A percentile compares a stretch with the other conserved stretches of the same genome.
Conservation (phyloP, 2,797 vertebrate species). For the Anniella stebbinsi region DNA sequence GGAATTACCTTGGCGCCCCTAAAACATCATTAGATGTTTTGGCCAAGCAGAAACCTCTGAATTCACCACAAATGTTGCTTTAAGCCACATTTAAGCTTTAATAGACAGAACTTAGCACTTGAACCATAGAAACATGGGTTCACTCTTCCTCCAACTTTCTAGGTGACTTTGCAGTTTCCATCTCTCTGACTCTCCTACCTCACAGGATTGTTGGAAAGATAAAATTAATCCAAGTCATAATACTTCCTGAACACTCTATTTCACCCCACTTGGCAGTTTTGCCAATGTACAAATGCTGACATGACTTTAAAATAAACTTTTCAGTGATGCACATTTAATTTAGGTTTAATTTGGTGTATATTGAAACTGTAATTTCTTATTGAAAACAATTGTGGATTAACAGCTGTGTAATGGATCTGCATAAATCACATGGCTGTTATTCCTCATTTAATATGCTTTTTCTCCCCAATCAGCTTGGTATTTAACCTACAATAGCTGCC, state of each 20-base stretch:
- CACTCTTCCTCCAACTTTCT: neutral
- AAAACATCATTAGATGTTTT: neutral
- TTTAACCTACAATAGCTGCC: slow-evolving; percentile 55
- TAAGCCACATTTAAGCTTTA: too few species aligned
- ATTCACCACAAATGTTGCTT: neutral
- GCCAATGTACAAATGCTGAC: neutral
- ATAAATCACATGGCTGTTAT: slow-evolving; percentile 28
- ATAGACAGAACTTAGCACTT: neutral
- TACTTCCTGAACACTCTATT: neutral
- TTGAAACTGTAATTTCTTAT: slow-evolving; percentile 24
- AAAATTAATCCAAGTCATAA: neutral
- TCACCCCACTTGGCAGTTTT: neutral
- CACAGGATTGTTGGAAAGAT: neutral
- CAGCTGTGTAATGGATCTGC: slow-evolving; percentile 16
- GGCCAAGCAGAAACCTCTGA: neutral
- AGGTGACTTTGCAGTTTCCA: neutral
- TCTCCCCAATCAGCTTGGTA: slow-evolving; percentile 34
- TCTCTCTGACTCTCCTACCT: neutral
- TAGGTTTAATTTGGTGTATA: slow-evolving; percentile 19
- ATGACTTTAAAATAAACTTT: slow-evolving; percentile 32
- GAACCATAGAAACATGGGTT: neutral
- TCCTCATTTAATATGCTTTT: slow-evolving; percentile 40
- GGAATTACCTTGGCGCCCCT: neutral
- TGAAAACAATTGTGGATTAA: slow-evolving; percentile 34
- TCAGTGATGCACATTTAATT: slow-evolving; percentile 19